Evolutionary conservation across 2,113 vertebrate species (phyloP).

Genomic region (Oryzias celebensis): DNA sequence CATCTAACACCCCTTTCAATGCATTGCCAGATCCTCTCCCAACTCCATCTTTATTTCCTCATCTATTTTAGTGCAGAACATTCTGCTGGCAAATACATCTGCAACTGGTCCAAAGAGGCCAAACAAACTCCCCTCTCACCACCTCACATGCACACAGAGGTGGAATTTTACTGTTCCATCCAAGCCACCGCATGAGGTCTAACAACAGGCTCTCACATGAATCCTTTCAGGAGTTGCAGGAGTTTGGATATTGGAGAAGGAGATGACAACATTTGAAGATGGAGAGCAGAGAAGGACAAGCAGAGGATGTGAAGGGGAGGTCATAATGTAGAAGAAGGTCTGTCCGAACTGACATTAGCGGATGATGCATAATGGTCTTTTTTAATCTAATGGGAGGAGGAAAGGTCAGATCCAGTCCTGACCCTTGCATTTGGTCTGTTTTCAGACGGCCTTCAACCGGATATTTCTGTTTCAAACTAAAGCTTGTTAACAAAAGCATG

Average conservation of each 20-base stretch:
- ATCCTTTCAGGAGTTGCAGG: not conserved
- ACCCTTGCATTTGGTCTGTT: no score
- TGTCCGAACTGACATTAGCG: not conserved
- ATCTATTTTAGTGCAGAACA: slow-evolving; percentile 33
- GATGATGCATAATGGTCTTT: no score
- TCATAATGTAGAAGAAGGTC: not conserved
- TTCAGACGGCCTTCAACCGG: no score
- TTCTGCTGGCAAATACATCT: slow-evolving; percentile 8
- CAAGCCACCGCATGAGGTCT: slow-evolving; percentile 18
- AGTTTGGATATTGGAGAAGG: not conserved
- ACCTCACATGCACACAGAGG: not conserved
- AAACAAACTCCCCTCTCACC: not conserved
- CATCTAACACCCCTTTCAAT: not conserved
- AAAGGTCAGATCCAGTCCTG: no score
- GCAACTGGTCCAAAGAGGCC: not conserved
- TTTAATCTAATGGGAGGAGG: no score
- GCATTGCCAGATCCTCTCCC: not conserved
- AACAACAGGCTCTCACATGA: slow-evolving; percentile 8
- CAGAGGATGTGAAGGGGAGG: slow-evolving; percentile 1
- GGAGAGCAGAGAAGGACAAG: slow-evolving; percentile 3
- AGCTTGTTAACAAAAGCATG: no score
- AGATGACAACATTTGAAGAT: not conserved
- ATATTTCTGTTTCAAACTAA: no score
- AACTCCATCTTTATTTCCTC: slow-evolving; percentile 19
- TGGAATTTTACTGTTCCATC: slow-evolving; percentile 22